Percentiles rank a stretch among this genome's conserved stretches.
These are phyloP conservation scores for Anagrus nilaparvatae DNA, from an alignment of 1,140 invertebrate species.

Conservation along the genomic window DNA sequence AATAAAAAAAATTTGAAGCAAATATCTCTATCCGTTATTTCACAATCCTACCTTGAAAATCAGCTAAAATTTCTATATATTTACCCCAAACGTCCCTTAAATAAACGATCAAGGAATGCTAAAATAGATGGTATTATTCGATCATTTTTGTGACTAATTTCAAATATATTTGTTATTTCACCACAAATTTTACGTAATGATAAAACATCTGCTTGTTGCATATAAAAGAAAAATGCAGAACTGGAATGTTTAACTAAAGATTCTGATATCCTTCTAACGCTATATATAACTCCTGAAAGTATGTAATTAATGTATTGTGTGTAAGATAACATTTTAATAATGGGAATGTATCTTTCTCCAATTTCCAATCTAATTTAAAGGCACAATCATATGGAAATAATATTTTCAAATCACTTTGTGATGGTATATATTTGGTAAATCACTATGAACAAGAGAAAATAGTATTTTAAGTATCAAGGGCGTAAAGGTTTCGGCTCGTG, in stretches of 20 bases:
- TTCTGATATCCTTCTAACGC: constrained; percentile 82
- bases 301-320: constrained; percentile 61
- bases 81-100: no score
- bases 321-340: constrained; percentile 64
- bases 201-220: constrained; percentile 45
- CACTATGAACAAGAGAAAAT: constrained; percentile 63
- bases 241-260: constrained; percentile 76
- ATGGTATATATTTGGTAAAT: constrained; percentile 63
- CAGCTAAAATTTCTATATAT: no score
- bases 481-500: no score
- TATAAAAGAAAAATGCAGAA: constrained; percentile 56
- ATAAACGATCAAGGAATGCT: constrained; percentile 71
- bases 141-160: constrained; percentile 64
- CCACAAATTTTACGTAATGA: constrained; percentile 51
- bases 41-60: no score
- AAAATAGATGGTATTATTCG: constrained; percentile 71
- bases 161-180: constrained; percentile 60
- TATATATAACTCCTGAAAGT: constrained; percentile 71
- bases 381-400: constrained; percentile 72
- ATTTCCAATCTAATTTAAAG: constrained; percentile 54
- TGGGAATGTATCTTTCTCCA: constrained; percentile 68
- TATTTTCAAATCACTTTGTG: constrained; percentile 52
- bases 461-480: no score
- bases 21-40: no score
- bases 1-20: no score